phyloP scores from a whole-genome alignment of 2,797 vertebrate genomes.

The Hemibagrus guttatus region DNA sequence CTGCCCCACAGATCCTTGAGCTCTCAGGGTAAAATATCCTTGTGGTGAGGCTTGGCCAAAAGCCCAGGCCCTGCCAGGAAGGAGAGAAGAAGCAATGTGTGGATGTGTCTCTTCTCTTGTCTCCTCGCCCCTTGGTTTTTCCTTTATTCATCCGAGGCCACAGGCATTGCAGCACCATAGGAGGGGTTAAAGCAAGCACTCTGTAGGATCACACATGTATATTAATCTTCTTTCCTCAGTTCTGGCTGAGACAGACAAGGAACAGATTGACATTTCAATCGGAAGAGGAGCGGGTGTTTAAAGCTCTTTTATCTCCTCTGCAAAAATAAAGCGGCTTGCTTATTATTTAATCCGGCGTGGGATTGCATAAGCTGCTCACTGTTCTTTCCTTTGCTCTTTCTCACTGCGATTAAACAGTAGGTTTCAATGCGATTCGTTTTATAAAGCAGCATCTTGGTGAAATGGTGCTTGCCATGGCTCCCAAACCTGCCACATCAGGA shows the following conservation, averaged over 20 bases:
- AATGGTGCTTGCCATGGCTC: not conserved
- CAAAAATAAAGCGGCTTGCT: conserved; percentile 55
- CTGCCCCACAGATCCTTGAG: conserved; percentile 33
- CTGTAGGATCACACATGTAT: conserved; percentile 60
- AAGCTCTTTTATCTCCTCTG: conserved; percentile 55
- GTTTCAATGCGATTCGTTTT: conserved; percentile 30
- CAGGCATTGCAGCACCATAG: conserved; percentile 44
- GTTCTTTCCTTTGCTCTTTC: conserved; percentile 40
- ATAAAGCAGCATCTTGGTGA: conserved; percentile 15
- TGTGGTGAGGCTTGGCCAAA: conserved; percentile 52
- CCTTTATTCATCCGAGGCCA: conserved; percentile 32
- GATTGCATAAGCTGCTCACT: conserved; percentile 62
- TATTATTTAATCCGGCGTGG: conserved; percentile 67
- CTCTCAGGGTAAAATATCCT: conserved; percentile 47
- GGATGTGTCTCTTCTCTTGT: not conserved
- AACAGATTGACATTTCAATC: conserved; percentile 67
- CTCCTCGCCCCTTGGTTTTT: conserved; percentile 1
- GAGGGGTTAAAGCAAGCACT: conserved; percentile 54
- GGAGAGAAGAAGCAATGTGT: not conserved
- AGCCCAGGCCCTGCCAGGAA: conserved; percentile 49
- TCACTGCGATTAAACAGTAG: conserved; percentile 37
- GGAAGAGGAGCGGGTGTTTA: conserved; percentile 51
- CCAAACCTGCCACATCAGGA: conserved; percentile 17
- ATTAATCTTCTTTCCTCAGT: conserved; percentile 67
- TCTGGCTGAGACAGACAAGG: conserved; percentile 45